Evolutionary conservation across 2,113 vertebrate species (phyloP).

Genomic region (Collichthys lucidus): DNA sequence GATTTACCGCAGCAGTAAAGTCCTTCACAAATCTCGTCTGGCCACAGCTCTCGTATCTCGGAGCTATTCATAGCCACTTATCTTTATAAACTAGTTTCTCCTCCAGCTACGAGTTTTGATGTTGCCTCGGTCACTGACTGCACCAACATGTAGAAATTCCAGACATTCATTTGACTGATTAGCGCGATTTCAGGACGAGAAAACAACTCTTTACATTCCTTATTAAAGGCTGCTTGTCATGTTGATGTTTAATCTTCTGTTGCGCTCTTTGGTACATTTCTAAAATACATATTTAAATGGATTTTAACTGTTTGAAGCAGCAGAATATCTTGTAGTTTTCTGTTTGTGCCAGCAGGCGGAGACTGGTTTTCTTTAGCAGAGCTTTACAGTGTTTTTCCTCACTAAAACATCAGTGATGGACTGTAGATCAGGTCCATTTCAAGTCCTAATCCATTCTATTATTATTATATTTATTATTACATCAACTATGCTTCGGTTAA

Average conservation of each 20-base stretch:
- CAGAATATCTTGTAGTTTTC: background rate
- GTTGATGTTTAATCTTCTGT: background rate
- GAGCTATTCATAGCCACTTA: conserved; percentile 35
- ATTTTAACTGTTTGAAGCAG: background rate
- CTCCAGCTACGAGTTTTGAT: background rate
- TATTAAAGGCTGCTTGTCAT: background rate
- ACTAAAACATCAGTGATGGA: background rate
- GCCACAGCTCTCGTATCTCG: conserved; percentile 25
- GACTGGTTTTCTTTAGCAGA: background rate
- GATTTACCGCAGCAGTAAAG: conserved; percentile 51
- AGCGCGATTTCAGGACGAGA: background rate
- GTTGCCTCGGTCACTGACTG: background rate
- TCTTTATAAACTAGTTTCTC: conserved; percentile 32
- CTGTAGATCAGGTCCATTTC: background rate
- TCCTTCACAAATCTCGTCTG: conserved; percentile 15
- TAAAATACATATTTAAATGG: background rate
- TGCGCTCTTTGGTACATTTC: background rate
- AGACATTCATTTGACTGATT: background rate
- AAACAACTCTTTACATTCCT: background rate
- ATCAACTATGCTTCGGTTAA: background rate
- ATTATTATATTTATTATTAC: background rate
- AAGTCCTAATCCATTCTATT: background rate
- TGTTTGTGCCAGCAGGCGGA: conserved; percentile 40
- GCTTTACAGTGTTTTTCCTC: background rate
- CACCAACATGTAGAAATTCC: background rate